Percentiles rank a stretch among this genome's conserved stretches.
phyloP scores from a whole-genome alignment of 2,888 invertebrate species.

The Orchestes rusci region DNA sequence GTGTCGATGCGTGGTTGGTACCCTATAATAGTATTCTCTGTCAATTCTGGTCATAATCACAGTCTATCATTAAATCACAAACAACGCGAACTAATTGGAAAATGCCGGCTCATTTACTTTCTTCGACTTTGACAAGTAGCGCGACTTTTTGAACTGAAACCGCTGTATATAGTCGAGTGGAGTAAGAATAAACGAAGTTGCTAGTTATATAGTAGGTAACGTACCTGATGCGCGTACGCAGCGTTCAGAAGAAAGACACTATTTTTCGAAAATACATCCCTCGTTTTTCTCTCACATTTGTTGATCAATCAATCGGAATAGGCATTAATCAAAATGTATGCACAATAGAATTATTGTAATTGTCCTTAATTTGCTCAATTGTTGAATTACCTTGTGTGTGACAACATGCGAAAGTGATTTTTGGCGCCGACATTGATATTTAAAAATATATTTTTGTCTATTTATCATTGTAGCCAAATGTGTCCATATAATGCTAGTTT shows the following conservation, averaged over 20 bases:
- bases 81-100: slow-evolving; percentile 11
- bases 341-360: slow-evolving; percentile 12
- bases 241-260: too few relatives aligned
- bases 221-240: slow-evolving; percentile 18
- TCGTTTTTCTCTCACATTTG: too few relatives aligned
- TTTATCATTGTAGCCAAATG: too few relatives aligned
- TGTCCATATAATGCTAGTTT: too few relatives aligned
- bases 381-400: slow-evolving; percentile 3
- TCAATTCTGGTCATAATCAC: slow-evolving; percentile 30
- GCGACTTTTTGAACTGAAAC: slow-evolving; percentile 17
- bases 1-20: slow-evolving; percentile 17
- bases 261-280: too few relatives aligned
- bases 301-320: too few relatives aligned
- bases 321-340: too few relatives aligned
- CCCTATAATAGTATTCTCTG: slow-evolving; percentile 29
- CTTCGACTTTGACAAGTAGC: slow-evolving; percentile 10
- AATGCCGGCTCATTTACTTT: slow-evolving; percentile 24
- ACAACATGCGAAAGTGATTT: too few relatives aligned
- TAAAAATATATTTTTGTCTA: too few relatives aligned
- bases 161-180: slow-evolving; percentile 24
- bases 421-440: too few relatives aligned
- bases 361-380: slow-evolving; percentile 7
- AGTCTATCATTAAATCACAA: slow-evolving; percentile 18
- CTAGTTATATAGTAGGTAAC: slow-evolving; percentile 27
- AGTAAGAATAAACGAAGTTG: slow-evolving; percentile 24